Base-by-base conservation (phyloP, 2,797 vertebrate species). In the Decapterus maruadsi region DNA sequence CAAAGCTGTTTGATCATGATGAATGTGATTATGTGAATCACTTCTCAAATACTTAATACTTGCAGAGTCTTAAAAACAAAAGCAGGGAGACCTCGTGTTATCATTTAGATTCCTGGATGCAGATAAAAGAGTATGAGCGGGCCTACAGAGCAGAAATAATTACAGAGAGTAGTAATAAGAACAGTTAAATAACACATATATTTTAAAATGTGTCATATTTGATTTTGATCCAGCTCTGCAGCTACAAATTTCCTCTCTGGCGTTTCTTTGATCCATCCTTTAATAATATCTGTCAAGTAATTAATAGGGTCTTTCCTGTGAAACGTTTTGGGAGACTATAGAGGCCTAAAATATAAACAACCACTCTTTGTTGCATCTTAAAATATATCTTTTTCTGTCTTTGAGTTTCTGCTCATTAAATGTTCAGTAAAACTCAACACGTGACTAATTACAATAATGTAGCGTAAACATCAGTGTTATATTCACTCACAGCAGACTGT, bases 91-190 rank as follows among this genome's bases (percentile, higher is more conserved):
- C 86, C 89, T 90, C 20, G 14, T 89, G 88, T 91, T 92, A 87
- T 91, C 81, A 81, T 91, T 89, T 81, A 89, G 73, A 87, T 76
- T 83, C 78, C 73, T 93, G 92, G 92, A 91, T 56, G 17, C 68
- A 81, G 90, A 93, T 93, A 80, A 93, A 93, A 92, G 90, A 60
- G 59, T 53, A 65, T 1, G 51, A 87, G 69, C 3, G 69, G 68
- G 80, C 75, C 81, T 53, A 75, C 55, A 69, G 74, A 80, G 80
- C 77, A 63, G 55, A 72, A 53, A 78, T 91, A 93, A 91, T 93
- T 92, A 93, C 84, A 89, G 80, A 88, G 86, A 17, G 20, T 26
- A 64, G 72, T 74, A 75, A 90, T 87, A 78, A 85, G 80, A 82
- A 81, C 51, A 17, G 36, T 77, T 87, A 87, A 90, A 89, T 86